A percentile compares a stretch with the other conserved stretches of the same genome.
These are phyloP conservation scores for Drosophila triauraria DNA, from an alignment of 1,140 invertebrate species.

Conservation along the genomic window DNA sequence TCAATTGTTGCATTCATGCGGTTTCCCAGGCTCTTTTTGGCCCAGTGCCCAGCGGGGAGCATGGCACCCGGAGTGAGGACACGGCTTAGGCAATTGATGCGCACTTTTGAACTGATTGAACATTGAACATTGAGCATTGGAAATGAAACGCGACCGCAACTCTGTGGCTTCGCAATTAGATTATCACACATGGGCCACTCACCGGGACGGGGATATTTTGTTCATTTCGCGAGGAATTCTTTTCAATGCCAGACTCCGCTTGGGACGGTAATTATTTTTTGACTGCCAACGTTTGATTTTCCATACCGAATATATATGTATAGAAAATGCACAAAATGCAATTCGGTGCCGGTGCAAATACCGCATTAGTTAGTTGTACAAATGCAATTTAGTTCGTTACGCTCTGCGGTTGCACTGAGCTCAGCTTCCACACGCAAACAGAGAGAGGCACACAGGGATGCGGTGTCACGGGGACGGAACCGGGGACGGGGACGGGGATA, in stretches of 20 bases:
- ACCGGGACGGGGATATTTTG: constrained; percentile 8
- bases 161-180: constrained; percentile 83
- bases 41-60: not conserved
- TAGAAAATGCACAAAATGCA: constrained; percentile 32
- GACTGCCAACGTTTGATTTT: constrained; percentile 63
- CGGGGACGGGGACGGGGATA: constrained; percentile 22
- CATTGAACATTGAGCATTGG: constrained; percentile 69
- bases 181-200: constrained; percentile 61
- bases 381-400: constrained; percentile 84
- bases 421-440: constrained; percentile 17
- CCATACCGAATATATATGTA: constrained; percentile 52
- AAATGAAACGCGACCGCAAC: constrained; percentile 75
- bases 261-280: constrained; percentile 70
- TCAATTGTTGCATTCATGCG: constrained; percentile 60
- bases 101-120: constrained; percentile 67
- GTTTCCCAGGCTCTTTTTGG: constrained; percentile 31
- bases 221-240: constrained; percentile 41
- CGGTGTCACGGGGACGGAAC: not conserved
- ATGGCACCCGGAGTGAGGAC: constrained; percentile 11
- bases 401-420: constrained; percentile 66
- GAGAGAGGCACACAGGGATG: not conserved
- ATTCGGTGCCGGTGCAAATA: constrained; percentile 53
- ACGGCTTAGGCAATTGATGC: constrained; percentile 45
- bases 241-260: constrained; percentile 44
- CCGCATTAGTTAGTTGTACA: constrained; percentile 80